Base-by-base conservation (phyloP, 2,888 invertebrate genomes). In the Podotricha telesiphe region DNA sequence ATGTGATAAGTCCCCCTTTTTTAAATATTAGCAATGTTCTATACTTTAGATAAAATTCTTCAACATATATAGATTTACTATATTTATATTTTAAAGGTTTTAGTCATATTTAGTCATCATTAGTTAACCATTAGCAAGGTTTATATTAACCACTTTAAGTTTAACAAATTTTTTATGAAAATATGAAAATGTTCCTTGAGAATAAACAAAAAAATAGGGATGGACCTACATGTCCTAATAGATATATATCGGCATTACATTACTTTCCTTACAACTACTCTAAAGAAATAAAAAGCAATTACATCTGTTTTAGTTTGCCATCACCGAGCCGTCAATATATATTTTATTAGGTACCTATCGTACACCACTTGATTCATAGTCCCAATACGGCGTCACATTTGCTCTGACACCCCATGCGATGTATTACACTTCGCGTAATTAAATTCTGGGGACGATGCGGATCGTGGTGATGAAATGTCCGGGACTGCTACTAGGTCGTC, bases 371-470 rank as follows among this genome's bases (percentile, higher is more conserved):
- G 53, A 65, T 55, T 17, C 13, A 40, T n/a, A 13, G 40, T 67
- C 59, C 65, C 71, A 61, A 71, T 68, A 65, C 22, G 48, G 55
- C 51, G 59, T 71, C 74, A 68, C 71, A 66, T 72, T 68, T 70
- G 67, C 65, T 69, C 67, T 66, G 53, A 50, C 70, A 59, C 73
- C 77, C 75, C 64, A 67, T 69, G 73, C 76, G 77, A 84, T 80
- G 77, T 79, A 79, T 80, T 72, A 77, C 76, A 67, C 74, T 75
- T 71, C 73, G 68, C 77, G 78, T 84, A 85, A 84, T 85, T 83
- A 83, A 85, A 85, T 83, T 79, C 79, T 77, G 74, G 75, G 65
- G 40, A 48, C 65, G 71, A 63, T 70, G 74, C 68, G 74, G 55
- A 69, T 69, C 64, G 63, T 65, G 51, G 58, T 73, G 76, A 76